These are phyloP conservation scores for Ganaspis brasiliensis DNA, from an alignment of 2,888 invertebrate species.

Conservation along the genomic window DNA sequence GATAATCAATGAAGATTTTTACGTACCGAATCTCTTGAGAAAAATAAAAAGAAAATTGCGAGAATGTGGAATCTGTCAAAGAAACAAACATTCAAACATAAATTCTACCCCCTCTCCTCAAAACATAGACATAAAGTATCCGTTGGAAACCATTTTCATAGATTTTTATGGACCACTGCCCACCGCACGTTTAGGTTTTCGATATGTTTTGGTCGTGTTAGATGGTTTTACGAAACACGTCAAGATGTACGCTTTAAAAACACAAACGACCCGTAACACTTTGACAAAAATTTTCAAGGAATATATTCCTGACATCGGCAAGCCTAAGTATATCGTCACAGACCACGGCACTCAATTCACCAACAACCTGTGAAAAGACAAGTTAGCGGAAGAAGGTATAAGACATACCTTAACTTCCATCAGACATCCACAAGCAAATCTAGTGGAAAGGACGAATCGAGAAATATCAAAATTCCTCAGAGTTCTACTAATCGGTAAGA, in stretches of 20 bases:
- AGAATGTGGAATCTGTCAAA: constrained; percentile 48
- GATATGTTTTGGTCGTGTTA: constrained; percentile 46
- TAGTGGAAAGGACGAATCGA: neutral
- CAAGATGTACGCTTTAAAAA: constrained; percentile 40
- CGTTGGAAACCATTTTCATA: no score
- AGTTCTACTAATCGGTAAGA: neutral
- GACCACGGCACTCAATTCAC: constrained; percentile 43
- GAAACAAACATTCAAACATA: constrained; percentile 53
- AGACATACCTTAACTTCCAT: no score
- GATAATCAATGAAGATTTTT: constrained; percentile 45
- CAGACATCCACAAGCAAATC: no score
- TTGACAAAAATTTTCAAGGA: constrained; percentile 36
- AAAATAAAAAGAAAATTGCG: neutral
- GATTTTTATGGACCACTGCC: constrained; percentile 48
- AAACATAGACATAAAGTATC: no score
- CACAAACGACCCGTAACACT: no score
- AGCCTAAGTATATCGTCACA: neutral
- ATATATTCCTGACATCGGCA: neutral
- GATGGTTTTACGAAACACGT: no score
- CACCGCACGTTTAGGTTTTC: constrained; percentile 1
- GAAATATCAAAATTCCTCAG: neutral
- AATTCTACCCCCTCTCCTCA: constrained; percentile 11
- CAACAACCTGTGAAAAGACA: neutral
- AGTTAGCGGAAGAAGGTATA: neutral
- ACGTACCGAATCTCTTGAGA: neutral